These are phyloP conservation scores for Mastomys natalensis DNA, from an alignment of 2,113 vertebrate species.

Conservation along the genomic window DNA sequence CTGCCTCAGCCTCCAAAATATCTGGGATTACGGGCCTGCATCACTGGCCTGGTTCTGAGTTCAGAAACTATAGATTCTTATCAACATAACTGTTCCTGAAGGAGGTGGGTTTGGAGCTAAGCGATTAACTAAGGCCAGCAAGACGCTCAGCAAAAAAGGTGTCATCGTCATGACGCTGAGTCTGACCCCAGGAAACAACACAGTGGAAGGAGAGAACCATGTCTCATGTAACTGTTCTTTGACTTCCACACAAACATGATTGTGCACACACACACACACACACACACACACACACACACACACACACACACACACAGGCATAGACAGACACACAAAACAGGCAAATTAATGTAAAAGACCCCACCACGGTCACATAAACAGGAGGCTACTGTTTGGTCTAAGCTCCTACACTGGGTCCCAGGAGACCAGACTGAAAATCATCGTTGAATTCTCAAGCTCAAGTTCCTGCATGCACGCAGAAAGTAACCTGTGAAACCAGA, in stretches of 20 bases:
- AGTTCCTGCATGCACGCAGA: not conserved
- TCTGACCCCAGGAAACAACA: not conserved
- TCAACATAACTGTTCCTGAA: not conserved
- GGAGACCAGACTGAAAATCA: not conserved
- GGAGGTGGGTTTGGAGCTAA: not conserved
- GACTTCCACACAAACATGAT: not conserved
- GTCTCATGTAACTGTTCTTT: not conserved
- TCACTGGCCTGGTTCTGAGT: not conserved
- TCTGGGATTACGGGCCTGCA: not conserved
- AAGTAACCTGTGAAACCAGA: not conserved
- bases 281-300: not conserved
- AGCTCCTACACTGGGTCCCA: not conserved
- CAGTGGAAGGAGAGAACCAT: not conserved
- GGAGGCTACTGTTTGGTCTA: not conserved
- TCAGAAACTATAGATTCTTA: not conserved
- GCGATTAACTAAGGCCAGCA: not conserved
- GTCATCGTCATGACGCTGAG: not conserved
- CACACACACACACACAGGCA: not conserved
- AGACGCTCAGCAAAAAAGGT: not conserved
- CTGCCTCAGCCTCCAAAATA: not conserved
- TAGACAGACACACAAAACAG: not conserved
- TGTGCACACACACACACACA: not conserved
- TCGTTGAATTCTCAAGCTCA: not conserved
- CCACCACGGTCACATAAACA: not conserved
- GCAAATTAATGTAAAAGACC: not conserved